Evolutionary conservation across 2,888 invertebrate species (phyloP), one percentile per base, ranked within the genome.

Genomic region (Mesoligia furuncula): DNA sequence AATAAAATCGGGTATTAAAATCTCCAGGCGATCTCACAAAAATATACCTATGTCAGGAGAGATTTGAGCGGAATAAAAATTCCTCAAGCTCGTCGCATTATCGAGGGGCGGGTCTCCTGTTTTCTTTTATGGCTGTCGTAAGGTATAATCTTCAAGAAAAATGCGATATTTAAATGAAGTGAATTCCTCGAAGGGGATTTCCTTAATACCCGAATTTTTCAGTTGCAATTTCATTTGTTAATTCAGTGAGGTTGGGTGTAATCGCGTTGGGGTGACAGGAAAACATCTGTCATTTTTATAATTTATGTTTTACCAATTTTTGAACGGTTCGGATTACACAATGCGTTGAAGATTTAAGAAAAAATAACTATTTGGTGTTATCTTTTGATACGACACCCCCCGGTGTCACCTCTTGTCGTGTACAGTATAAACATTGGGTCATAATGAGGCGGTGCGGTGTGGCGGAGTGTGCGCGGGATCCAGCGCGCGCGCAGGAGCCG

Each of bases 81-180:
- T 97, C 96, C 95, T 95, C 91, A 92, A 93, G 92, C 95, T 93
- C 95, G 95, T 95, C 96, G 95, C 95, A 95, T 96, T 96, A 96
- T 95, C 95, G 94, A 94, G 94, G 96, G 96, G 95, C 93, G 94
- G 94, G 92, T 89, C 94, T 94, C 92, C 96, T 96, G 96, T 96
- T 96, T 96, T 96, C 96, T 95, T 97, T 97, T 96, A 97, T 96
- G 94, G 96, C 95, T 96, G 96, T 96, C 96, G 96, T 96, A 95
- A 95, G 95, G 95, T 96, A 97, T 97, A 97, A 97, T 97, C 97
- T 96, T 96, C 94, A 94, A 95, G 96, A 97, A 97, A 96, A 97
- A 97, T 96, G 96, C 95, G 95, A 96, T 97, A 96, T 96, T 97
- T 96, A 96, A 96, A 96, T 96, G 96, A 96, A 95, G 95, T 92